Conservation (phyloP, 1,140 invertebrate species). For the Nylanderia fulva region DNA sequence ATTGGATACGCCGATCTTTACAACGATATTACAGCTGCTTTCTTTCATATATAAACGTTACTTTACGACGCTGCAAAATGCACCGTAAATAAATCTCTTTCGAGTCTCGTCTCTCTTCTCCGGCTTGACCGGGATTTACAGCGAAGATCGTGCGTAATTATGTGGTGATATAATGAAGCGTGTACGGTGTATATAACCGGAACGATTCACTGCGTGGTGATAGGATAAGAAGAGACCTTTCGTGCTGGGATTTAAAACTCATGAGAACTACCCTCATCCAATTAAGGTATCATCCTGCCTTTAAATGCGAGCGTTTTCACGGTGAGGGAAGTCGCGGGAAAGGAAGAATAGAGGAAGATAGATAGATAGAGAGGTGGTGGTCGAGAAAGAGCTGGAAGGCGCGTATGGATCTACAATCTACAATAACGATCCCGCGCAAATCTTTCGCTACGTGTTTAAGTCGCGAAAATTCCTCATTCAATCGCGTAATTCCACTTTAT, state of each 20-base stretch:
- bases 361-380: neutral
- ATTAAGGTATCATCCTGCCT: constrained; percentile 70
- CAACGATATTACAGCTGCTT: neutral
- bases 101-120: neutral
- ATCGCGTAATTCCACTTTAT: constrained; percentile 32
- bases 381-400: constrained; percentile 37
- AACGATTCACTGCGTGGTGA: constrained; percentile 45
- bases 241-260: constrained; percentile 63
- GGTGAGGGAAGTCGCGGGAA: neutral
- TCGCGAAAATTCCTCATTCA: constrained; percentile 51
- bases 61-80: neutral
- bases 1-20: neutral
- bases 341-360: too few relatives aligned
- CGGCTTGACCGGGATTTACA: constrained; percentile 31
- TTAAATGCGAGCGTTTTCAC: constrained; percentile 41
- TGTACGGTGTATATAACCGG: constrained; percentile 10
- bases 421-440: constrained; percentile 54
- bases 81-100: constrained; percentile 44
- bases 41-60: neutral
- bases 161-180: constrained; percentile 57
- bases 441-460: constrained; percentile 41
- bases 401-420: constrained; percentile 43
- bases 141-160: constrained; percentile 39
- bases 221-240: constrained; percentile 49
- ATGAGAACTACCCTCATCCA: constrained; percentile 69